These are phyloP conservation scores for Phoenicopterus ruber DNA, from an alignment of 2,113 vertebrate species.

Conservation along the genomic window DNA sequence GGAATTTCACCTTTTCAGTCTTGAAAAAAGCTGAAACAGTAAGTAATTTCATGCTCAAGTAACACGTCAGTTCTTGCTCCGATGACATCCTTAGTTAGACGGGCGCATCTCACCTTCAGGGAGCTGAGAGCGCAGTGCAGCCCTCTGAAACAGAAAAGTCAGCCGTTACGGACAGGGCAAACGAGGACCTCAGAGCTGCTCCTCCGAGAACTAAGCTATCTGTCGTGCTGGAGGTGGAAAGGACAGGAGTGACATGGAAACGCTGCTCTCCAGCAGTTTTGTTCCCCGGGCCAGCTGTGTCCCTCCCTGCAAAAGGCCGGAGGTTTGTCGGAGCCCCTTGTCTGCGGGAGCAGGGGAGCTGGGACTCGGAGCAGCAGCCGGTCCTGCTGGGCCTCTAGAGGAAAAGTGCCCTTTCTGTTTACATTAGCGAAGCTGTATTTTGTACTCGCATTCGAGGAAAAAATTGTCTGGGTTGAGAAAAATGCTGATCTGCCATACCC, in stretches of 20 bases:
- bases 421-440: background rate
- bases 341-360: background rate
- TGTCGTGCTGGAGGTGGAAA: background rate
- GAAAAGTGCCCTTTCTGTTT: background rate
- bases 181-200: background rate
- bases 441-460: background rate
- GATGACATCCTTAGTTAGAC: background rate
- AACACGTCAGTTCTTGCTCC: background rate
- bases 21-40: background rate
- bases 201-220: no score
- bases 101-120: accelerated
- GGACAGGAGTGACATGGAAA: background rate
- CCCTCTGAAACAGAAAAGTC: background rate
- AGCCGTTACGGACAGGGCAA: no score
- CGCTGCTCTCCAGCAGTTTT: background rate
- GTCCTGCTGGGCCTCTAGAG: background rate
- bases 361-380: background rate
- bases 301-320: background rate
- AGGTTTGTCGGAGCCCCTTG: background rate
- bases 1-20: background rate
- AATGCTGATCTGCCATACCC: background rate
- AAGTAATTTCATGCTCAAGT: background rate
- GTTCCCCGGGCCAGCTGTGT: background rate
- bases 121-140: background rate
- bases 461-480: background rate